Conservation (phyloP, 2,797 vertebrate genomes). For the Gorsachius magnificus region DNA sequence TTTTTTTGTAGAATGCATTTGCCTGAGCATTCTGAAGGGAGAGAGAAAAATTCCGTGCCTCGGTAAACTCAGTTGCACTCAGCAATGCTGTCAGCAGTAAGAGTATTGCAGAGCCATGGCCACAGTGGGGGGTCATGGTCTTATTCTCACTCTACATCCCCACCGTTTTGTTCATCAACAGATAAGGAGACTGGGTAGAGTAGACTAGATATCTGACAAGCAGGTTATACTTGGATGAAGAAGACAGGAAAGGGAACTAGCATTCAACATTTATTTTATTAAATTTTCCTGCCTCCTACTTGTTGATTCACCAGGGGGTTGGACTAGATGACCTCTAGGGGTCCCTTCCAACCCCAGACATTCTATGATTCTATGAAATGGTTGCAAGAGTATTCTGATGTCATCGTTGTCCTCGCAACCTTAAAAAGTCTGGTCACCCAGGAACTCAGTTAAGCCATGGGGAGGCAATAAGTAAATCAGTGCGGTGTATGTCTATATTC, state of each 20-base stretch:
- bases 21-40: neutral
- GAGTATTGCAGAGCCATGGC: neutral
- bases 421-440: neutral
- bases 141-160: neutral
- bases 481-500: neutral
- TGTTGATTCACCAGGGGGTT: neutral
- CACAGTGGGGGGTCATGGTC: neutral
- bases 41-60: neutral
- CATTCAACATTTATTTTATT: neutral
- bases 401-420: neutral
- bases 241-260: neutral
- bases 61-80: neutral
- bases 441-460: neutral
- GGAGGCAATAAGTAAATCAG: neutral
- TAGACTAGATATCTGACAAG: neutral
- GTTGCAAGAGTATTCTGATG: neutral
- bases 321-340: too few relatives aligned
- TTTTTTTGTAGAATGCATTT: neutral
- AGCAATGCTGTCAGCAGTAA: neutral
- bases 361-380: neutral
- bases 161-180: neutral
- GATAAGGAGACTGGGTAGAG: neutral
- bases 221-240: neutral
- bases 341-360: too few relatives aligned
- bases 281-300: neutral